Percentiles rank a stretch among this genome's conserved stretches.
Conservation (phyloP, 2,113 vertebrate species). For the Numida meleagris region DNA sequence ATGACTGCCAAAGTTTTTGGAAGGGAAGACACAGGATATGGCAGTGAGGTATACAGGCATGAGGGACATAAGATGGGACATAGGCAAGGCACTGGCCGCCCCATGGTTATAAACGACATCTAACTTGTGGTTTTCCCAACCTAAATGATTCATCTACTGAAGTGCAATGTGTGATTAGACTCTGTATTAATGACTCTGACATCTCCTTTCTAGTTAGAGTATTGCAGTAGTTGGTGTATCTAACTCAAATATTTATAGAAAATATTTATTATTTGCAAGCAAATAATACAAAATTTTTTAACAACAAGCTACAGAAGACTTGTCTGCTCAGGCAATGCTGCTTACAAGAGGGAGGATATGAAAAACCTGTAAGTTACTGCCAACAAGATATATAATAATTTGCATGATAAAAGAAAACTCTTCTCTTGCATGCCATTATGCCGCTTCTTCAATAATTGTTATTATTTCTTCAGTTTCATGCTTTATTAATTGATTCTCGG, state of each 20-base stretch:
- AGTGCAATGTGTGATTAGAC: neutral
- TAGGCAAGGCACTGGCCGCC: neutral
- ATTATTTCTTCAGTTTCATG: conserved; percentile 15
- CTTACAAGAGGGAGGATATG: neutral
- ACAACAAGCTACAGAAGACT: neutral
- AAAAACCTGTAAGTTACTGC: neutral
- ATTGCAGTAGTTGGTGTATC: neutral
- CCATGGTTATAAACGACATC: neutral
- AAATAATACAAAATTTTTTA: neutral
- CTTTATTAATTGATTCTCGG: neutral
- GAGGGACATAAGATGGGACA: neutral
- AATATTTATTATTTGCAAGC: neutral
- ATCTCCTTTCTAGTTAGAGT: neutral
- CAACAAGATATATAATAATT: neutral
- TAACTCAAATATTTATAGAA: neutral
- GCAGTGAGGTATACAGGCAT: fast-evolving
- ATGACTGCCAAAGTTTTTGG: neutral
- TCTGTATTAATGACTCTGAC: neutral
- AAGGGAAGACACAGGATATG: neutral
- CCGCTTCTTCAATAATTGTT: neutral
- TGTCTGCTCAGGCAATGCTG: fast-evolving
- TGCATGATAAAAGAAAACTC: neutral
- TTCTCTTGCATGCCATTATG: neutral
- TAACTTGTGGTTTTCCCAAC: neutral
- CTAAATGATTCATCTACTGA: neutral